Conservation (phyloP, 1,140 invertebrate species). For the Capitella teleta region DNA sequence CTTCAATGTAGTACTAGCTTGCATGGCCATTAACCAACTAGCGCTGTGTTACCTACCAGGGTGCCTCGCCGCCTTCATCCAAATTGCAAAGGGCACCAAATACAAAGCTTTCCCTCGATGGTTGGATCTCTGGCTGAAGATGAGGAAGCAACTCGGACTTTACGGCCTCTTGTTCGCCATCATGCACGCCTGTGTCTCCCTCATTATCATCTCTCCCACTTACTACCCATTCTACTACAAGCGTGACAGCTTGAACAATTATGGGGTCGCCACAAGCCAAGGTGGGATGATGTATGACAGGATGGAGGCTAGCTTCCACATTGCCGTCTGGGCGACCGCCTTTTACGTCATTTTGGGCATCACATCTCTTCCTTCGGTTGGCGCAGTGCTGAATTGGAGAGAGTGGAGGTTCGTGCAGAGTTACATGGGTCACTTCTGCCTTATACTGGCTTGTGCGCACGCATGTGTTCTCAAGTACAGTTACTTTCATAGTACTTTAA, state of each 20-base stretch:
- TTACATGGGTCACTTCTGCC: conserved; percentile 22
- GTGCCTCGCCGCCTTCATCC: conserved; percentile 24
- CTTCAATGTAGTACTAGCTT: conserved; percentile 30
- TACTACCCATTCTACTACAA: conserved; percentile 30
- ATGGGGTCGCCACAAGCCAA: conserved; percentile 15
- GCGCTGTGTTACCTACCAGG: conserved; percentile 30
- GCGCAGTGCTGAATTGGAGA: conserved; percentile 25
- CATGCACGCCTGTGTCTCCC: conserved; percentile 27
- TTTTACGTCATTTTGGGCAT: conserved; percentile 24
- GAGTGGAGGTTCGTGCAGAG: conserved; percentile 34
- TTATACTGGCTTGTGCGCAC: conserved; percentile 24
- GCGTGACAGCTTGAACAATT: conserved; percentile 15
- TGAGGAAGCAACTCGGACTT: conserved; percentile 30
- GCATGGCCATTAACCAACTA: conserved; percentile 29
- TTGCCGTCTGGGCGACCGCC: conserved; percentile 25
- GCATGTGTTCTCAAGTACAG: no score
- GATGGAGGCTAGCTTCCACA: no score
- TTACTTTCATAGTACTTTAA: no score
- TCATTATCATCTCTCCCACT: conserved; percentile 27
- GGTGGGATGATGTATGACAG: neutral
- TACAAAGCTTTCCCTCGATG: conserved; percentile 27
- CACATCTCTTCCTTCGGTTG: conserved; percentile 28
- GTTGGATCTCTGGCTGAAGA: conserved; percentile 30
- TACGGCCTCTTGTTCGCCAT: conserved; percentile 23
- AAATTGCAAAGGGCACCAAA: conserved; percentile 30